These are phyloP conservation scores for Oscheius sp. DNA, from an alignment of 2,888 invertebrate species.

Conservation along the genomic window DNA sequence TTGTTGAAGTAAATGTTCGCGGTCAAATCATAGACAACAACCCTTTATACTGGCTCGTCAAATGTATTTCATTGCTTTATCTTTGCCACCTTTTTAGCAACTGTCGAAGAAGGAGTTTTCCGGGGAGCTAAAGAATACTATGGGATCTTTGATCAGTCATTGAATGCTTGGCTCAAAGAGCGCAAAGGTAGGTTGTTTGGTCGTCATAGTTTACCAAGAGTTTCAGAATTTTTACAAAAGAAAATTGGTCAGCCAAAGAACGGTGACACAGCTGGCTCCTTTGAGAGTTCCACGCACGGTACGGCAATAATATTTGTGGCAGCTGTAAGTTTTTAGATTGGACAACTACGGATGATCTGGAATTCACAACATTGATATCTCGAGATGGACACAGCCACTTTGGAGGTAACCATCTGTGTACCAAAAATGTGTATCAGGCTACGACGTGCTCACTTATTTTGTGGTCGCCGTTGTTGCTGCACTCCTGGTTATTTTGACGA, in stretches of 20 bases:
- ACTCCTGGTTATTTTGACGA: background rate
- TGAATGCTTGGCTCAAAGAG: background rate
- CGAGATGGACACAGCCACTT: too few relatives aligned
- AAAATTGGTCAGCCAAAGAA: background rate
- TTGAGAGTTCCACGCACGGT: too few relatives aligned
- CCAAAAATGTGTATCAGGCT: background rate
- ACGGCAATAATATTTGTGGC: too few relatives aligned
- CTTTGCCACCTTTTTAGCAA: background rate
- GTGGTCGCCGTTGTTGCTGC: background rate
- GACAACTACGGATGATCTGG: too few relatives aligned
- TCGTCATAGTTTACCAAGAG: too few relatives aligned
- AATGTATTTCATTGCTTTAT: background rate
- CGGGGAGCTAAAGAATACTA: constrained; percentile 16
- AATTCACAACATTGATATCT: too few relatives aligned
- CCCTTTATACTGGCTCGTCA: constrained; percentile 6
- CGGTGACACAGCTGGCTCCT: background rate
- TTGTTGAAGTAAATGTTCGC: background rate
- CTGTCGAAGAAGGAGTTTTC: constrained; percentile 17
- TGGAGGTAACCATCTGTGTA: too few relatives aligned
- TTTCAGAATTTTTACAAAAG: background rate
- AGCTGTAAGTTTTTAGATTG: too few relatives aligned
- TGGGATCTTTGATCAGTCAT: constrained; percentile 8
- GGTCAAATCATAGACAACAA: background rate
- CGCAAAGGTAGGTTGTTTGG: background rate
- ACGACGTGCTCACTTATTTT: background rate